Evolutionary conservation across 2,797 vertebrate species (phyloP).

Genomic region (Parambassis ranga): DNA sequence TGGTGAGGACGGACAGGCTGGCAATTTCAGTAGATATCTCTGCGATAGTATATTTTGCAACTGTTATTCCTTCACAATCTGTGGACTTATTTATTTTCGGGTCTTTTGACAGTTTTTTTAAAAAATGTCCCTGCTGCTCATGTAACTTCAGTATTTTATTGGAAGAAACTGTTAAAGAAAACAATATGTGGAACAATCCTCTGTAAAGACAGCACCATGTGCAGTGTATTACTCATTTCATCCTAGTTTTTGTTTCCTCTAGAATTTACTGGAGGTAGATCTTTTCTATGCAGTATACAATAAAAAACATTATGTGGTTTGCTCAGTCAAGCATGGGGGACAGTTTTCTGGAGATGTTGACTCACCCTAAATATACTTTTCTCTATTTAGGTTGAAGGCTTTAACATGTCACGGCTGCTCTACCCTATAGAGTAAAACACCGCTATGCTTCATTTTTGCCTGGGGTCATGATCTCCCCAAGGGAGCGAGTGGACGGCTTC

Average conservation of each 20-base stretch:
- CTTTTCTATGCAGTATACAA: slow-evolving; percentile 53
- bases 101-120: too few species aligned
- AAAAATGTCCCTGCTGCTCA: too few species aligned
- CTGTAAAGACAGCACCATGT: not conserved
- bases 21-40: too few species aligned
- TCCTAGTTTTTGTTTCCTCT: slow-evolving; percentile 18
- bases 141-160: too few species aligned
- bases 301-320: slow-evolving; percentile 72
- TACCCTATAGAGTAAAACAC: slow-evolving; percentile 68
- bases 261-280: slow-evolving; percentile 31
- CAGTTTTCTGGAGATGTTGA: slow-evolving; percentile 72
- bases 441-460: slow-evolving; percentile 62
- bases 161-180: not conserved
- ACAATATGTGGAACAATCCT: not conserved
- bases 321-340: slow-evolving; percentile 65
- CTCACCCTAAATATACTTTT: slow-evolving; percentile 72
- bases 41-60: too few species aligned
- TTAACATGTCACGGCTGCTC: slow-evolving; percentile 71
- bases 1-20: too few species aligned
- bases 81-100: too few species aligned
- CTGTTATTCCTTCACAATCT: too few species aligned
- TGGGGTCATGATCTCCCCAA: slow-evolving; percentile 68
- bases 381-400: slow-evolving; percentile 67
- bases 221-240: not conserved
- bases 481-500: slow-evolving; percentile 49